A percentile compares a stretch with the other conserved stretches of the same genome.
Evolutionary conservation across 2,113 vertebrate species (phyloP).

Genomic region (Orientallactaga bullata): DNA sequence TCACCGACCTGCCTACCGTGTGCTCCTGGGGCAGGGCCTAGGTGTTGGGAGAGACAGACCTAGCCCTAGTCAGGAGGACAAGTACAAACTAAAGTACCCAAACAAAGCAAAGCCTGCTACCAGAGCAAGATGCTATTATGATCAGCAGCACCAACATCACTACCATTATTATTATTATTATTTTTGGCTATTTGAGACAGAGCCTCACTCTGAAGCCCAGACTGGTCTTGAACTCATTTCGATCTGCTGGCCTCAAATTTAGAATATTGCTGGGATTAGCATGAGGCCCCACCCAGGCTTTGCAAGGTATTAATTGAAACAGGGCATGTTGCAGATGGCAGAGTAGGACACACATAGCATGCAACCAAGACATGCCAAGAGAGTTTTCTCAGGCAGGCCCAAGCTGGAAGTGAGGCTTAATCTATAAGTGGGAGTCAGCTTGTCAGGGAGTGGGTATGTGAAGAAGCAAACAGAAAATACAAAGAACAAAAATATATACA

Average conservation of each 20-base stretch:
- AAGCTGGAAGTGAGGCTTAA: slow-evolving; percentile 1
- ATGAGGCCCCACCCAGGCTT: too few relatives aligned
- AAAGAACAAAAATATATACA: neutral
- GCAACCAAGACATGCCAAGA: neutral
- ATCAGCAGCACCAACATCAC: too few relatives aligned
- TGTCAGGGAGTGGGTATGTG: neutral
- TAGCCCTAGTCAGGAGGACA: neutral
- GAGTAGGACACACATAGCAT: neutral
- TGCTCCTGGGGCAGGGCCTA: neutral
- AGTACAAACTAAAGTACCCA: neutral
- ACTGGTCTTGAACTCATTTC: too few relatives aligned
- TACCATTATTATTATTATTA: too few relatives aligned
- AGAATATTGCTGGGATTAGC: too few relatives aligned
- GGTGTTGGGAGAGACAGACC: neutral
- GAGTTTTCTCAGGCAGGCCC: neutral
- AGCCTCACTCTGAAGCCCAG: too few relatives aligned
- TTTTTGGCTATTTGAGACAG: too few relatives aligned
- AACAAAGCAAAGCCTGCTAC: neutral
- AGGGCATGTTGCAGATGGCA: neutral
- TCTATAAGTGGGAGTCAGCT: neutral
- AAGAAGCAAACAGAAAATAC: neutral
- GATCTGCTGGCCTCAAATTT: too few relatives aligned
- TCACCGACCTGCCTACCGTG: neutral
- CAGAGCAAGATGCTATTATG: neutral
- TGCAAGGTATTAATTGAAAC: neutral